Base-by-base conservation (phyloP, 2,888 invertebrate genomes). In the Emmelina monodactyla region DNA sequence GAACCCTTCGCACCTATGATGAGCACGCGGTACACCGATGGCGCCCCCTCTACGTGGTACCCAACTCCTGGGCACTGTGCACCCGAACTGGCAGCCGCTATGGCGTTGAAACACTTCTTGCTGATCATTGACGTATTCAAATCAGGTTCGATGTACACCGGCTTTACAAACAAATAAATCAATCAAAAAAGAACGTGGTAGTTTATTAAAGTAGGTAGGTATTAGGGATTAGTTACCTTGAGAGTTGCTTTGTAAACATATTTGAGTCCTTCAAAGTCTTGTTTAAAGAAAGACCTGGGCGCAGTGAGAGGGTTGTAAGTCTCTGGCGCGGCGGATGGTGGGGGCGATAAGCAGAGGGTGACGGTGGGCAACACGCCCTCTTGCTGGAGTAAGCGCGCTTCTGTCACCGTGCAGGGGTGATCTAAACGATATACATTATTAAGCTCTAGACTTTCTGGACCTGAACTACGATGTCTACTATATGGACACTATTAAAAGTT, bases 1-100 rank as follows among this genome's bases (percentile, higher is more conserved):
- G 82, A 81, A 37, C 87, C 87, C 31, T 82, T 59, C 0, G 84
- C 82, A 3, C 87, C 88, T 1, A 88, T 51, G 1, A 88, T 53
- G 22, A 83, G 53, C 35, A 87, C 79, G 25, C 88, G 75, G 45
- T 85, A 85, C 19, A 73, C 61, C 16, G 75, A 73, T 0, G 85
- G 85, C 1, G 82, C 80, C 1, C 76, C 76, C 1, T 55, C 40
- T 36, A 53, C 66, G 42, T 66, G 58, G 35, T 50, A 35, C 1
- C 66, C 73, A 38, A 67, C 71, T 34, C 45, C 45, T 1, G 58
- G 43, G 2, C 68, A 62, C 42, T 73, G 73, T 6, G 59, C 62
- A 0, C 73, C 76, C 2, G 62, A 50, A 0, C 53, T 37, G 34
- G 58, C 53, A 2, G 76, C 71, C 3, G 55, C 58, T 10, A 78